Evolutionary conservation across 2,888 invertebrate genomes (phyloP).

Genomic region (Hololepta plana): DNA sequence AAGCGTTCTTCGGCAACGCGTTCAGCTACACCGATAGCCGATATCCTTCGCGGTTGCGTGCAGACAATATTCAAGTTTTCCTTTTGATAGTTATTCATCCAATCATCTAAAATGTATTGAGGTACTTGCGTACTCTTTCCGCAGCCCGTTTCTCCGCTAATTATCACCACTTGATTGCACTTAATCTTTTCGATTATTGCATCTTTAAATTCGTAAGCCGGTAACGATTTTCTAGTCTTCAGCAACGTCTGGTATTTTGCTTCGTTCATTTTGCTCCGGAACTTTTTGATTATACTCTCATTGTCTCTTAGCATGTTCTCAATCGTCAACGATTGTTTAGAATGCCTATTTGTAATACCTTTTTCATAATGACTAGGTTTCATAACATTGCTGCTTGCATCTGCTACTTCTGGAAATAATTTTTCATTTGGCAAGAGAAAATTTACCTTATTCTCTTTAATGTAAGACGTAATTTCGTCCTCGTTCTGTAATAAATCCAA

Average conservation of each 20-base stretch:
- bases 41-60: constrained; percentile 81
- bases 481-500: constrained; percentile 53
- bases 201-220: constrained; percentile 52
- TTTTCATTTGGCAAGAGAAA: constrained; percentile 39
- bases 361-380: constrained; percentile 44
- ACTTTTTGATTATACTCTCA: constrained; percentile 39
- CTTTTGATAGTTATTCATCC: constrained; percentile 42
- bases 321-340: constrained; percentile 30
- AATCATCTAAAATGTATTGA: constrained; percentile 81
- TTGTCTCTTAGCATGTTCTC: constrained; percentile 42
- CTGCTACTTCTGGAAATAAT: constrained; percentile 19
- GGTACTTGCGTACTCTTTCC: constrained; percentile 84
- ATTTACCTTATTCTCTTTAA: constrained; percentile 37
- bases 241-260: constrained; percentile 49
- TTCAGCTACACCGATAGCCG: constrained; percentile 84
- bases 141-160: constrained; percentile 72
- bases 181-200: constrained; percentile 48
- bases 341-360: constrained; percentile 35
- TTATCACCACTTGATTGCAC: constrained; percentile 48
- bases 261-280: constrained; percentile 38
- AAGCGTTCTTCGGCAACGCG: constrained; percentile 73
- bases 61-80: constrained; percentile 47
- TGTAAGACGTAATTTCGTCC: constrained; percentile 40
- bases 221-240: constrained; percentile 40
- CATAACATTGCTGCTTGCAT: constrained; percentile 13